Conservation (phyloP, 2,113 vertebrate genomes). For the Chauna torquata region DNA sequence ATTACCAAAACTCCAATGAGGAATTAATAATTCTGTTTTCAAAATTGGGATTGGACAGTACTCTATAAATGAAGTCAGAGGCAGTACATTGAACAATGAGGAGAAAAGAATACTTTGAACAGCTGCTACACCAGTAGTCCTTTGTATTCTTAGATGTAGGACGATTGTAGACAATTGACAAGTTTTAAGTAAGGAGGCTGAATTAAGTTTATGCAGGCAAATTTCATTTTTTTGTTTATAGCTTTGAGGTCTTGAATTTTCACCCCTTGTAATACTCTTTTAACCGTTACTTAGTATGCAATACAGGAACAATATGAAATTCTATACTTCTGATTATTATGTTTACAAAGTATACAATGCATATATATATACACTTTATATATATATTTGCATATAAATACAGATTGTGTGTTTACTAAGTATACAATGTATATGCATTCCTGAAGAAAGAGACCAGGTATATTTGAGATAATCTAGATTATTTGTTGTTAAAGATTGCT, state of each 20-base stretch:
- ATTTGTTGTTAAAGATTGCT: constrained; percentile 60
- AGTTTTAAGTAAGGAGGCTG: not conserved
- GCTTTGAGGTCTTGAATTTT: not conserved
- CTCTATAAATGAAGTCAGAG: not conserved
- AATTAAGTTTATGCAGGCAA: not conserved
- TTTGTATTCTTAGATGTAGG: not conserved
- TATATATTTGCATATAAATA: too few species aligned
- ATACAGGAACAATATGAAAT: not conserved
- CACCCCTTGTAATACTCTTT: not conserved
- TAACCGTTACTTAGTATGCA: not conserved
- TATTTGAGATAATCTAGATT: constrained; percentile 64
- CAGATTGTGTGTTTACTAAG: not conserved
- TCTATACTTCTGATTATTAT: constrained; percentile 17
- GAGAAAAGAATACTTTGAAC: not conserved
- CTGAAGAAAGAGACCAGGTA: constrained; percentile 56
- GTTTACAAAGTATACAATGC: not conserved
- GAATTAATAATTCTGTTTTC: not conserved
- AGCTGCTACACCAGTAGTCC: not conserved
- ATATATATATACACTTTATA: not conserved
- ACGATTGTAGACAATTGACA: not conserved
- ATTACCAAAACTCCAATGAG: not conserved
- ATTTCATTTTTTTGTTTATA: not conserved
- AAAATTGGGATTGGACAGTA: not conserved
- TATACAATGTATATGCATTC: not conserved
- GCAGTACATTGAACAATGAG: not conserved